Evolutionary conservation across 2,113 vertebrate species (phyloP), one percentile per base, ranked within the genome.

Genomic region (Ovis canadensis): DNA sequence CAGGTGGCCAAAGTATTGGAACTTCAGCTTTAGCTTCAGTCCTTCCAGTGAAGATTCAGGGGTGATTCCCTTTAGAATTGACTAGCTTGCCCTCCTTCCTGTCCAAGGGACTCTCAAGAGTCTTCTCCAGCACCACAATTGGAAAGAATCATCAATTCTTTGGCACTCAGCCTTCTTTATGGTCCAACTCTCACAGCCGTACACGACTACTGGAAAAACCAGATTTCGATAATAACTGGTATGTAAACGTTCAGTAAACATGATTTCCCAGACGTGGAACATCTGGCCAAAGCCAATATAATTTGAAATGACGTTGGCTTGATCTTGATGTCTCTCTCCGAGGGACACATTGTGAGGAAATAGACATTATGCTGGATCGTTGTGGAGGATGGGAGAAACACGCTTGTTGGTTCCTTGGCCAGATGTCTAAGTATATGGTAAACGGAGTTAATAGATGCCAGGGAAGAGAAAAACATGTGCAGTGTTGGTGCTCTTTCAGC

Each of bases 401-500:
- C 62, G 77, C 93, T 36, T 78, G 43, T 91, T 92, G 91, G 60
- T 33, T 96, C 90, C 19, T 62, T 85, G 96, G 93, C 98, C 99
- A 98, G 99, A 98, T 99, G 98, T 98, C 98, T 98, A 98, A 98
- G 96, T 98, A 95, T 91, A 97, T 83, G 94, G 96, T 98, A 88
- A 97, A 77, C 4, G 77, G 96, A 97, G 96, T 97, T 98, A 98
- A 98, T 98, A 94, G 98, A 62, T 97, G 94, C 29, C 93, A 82
- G 96, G 97, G 93, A 97, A 92, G 98, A 96, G 78, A 45, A 48
- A 16, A 88, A 88, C 48, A 0, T 82, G 93, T 96, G 98, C 84
- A 12, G 36, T 0, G 1, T 12, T 98, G 98, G 98, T 92, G 14
- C 43, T 52, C 95, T 74, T 85, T 97, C 98, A 98, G 55, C 93